These are phyloP conservation scores for Megaustenia siamemsis DNA, from an alignment of 2,888 invertebrate species.

Conservation along the genomic window DNA sequence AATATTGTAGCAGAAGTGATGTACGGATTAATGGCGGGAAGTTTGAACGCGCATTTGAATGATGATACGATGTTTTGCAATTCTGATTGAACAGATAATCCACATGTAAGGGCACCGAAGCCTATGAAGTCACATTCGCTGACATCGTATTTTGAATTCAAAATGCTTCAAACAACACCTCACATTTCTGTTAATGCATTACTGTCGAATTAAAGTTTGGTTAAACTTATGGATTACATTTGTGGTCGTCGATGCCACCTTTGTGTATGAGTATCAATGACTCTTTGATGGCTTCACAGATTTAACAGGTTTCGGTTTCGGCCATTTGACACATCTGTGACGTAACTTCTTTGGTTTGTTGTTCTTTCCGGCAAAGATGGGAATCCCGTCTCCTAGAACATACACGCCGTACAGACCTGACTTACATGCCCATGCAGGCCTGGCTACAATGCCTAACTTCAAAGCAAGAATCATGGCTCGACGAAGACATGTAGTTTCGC, in stretches of 20 bases:
- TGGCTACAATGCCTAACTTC: conserved; percentile 37
- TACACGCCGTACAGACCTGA: conserved; percentile 46
- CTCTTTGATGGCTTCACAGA: not conserved
- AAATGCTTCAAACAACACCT: not conserved
- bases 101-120: no score
- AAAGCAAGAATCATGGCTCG: conserved; percentile 43
- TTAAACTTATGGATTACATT: not conserved
- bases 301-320: not conserved
- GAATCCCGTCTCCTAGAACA: conserved; percentile 46
- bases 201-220: no score
- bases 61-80: no score
- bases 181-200: not conserved
- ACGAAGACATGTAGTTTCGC: conserved; percentile 27
- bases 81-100: no score
- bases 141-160: not conserved
- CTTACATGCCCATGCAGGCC: conserved; percentile 48
- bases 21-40: no score
- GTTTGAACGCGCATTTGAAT: no score
- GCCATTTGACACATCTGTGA: not conserved
- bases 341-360: conserved; percentile 1
- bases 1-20: no score
- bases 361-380: conserved; percentile 41
- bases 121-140: conserved; percentile 12
- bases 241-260: no score
- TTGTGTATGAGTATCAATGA: not conserved